Conservation (phyloP, 2,888 invertebrate genomes). For the Beris chalybata region DNA sequence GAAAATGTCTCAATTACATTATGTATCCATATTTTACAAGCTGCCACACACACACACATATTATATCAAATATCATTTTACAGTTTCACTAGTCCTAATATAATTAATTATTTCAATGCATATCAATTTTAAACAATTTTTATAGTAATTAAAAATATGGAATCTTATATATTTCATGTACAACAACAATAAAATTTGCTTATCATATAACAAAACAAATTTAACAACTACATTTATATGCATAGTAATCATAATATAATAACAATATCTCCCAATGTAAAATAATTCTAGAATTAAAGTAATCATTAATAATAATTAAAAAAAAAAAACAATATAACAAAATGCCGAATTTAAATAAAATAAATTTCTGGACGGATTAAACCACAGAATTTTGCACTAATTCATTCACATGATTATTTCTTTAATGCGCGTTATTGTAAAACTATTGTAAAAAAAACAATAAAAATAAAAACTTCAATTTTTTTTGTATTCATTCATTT, state of each 20-base stretch:
- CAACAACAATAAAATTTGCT: conserved; percentile 32
- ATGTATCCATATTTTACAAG: no score
- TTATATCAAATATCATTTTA: no score
- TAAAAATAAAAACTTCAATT: conserved; percentile 15
- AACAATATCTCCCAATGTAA: conserved; percentile 27
- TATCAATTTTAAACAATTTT: no score
- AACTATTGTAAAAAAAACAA: background rate
- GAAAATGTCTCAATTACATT: no score
- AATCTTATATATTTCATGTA: conserved; percentile 29
- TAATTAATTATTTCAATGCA: no score
- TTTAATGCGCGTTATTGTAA: background rate
- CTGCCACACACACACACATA: no score
- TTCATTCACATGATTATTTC: background rate
- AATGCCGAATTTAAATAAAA: conserved; percentile 22
- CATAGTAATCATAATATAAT: conserved; percentile 20
- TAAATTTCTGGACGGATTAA: conserved; percentile 31
- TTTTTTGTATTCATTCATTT: conserved; percentile 10
- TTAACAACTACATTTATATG: conserved; percentile 27
- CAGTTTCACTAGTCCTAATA: no score
- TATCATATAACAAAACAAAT: conserved; percentile 29
- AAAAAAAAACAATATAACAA: conserved; percentile 17
- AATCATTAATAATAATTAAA: conserved; percentile 9
- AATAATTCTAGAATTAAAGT: conserved; percentile 6
- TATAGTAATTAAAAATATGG: conserved; percentile 27
- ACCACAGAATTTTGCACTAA: conserved; percentile 29